Evolutionary conservation across 2,113 vertebrate genomes (phyloP).

Genomic region (Siniperca knerii): DNA sequence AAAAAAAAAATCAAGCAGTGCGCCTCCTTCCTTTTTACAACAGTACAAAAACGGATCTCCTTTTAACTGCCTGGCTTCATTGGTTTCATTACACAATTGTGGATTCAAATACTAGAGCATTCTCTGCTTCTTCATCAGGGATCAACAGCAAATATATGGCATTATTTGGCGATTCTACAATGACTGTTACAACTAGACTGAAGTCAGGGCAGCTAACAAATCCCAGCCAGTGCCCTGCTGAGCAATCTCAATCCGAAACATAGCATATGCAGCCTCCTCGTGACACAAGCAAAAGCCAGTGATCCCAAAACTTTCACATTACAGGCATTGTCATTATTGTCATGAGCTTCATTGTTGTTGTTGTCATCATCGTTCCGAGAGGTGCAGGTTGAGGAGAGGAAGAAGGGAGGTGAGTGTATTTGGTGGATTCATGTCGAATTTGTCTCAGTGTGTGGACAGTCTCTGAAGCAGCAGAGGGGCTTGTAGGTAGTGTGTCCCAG

Average conservation of each 20-base stretch:
- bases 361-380: neutral
- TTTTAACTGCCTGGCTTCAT: slow-evolving; percentile 40
- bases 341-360: slow-evolving; percentile 29
- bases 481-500: slow-evolving; percentile 37
- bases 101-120: slow-evolving; percentile 17
- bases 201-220: slow-evolving; percentile 33
- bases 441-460: slow-evolving; percentile 61
- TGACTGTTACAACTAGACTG: slow-evolving; percentile 35
- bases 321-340: slow-evolving; percentile 64
- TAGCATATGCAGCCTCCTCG: slow-evolving; percentile 18
- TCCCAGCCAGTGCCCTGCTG: slow-evolving; percentile 18
- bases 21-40: slow-evolving; percentile 45
- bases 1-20: slow-evolving; percentile 34
- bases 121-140: slow-evolving; percentile 21
- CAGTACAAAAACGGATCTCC: slow-evolving; percentile 29
- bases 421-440: slow-evolving; percentile 33
- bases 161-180: slow-evolving; percentile 43
- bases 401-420: neutral
- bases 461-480: slow-evolving; percentile 46
- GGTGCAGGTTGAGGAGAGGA: slow-evolving; percentile 3
- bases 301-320: slow-evolving; percentile 77
- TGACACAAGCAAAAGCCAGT: slow-evolving; percentile 48
- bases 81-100: slow-evolving; percentile 28
- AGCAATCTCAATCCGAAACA: slow-evolving; percentile 48
- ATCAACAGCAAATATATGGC: slow-evolving; percentile 35